Conservation (phyloP, 2,113 vertebrate genomes). For the Agelaius phoeniceus region DNA sequence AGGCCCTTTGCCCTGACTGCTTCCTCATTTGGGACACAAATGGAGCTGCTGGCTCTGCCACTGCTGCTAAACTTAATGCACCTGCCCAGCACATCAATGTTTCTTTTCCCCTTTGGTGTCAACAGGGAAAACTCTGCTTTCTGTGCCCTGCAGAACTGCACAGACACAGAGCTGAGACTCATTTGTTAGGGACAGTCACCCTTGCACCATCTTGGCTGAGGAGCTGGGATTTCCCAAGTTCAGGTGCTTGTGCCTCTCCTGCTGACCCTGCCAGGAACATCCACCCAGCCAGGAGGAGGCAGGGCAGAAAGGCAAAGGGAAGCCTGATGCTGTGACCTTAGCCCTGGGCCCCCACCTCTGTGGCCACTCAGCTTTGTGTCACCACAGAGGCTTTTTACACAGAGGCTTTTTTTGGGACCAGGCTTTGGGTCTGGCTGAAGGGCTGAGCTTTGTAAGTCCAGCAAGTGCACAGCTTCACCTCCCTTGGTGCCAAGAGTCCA, state of each 20-base stretch:
- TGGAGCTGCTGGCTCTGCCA: not conserved
- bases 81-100: not conserved
- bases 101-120: not conserved
- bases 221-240: not conserved
- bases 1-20: not conserved
- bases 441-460: not conserved
- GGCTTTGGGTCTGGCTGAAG: not conserved
- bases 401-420: not conserved
- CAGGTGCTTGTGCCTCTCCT: not conserved
- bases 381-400: not conserved
- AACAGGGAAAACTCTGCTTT: not conserved
- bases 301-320: not conserved
- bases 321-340: not conserved
- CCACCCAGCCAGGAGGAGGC: not conserved
- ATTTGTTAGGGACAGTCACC: not conserved
- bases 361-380: not conserved
- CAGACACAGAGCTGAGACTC: not conserved
- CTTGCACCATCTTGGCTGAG: not conserved
- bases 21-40: not conserved
- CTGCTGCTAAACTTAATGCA: not conserved
- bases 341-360: not conserved
- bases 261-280: not conserved
- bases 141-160: not conserved
- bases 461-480: not conserved
- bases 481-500: not conserved